Conservation (phyloP, 2,113 vertebrate species). For the Gobio gobio region DNA sequence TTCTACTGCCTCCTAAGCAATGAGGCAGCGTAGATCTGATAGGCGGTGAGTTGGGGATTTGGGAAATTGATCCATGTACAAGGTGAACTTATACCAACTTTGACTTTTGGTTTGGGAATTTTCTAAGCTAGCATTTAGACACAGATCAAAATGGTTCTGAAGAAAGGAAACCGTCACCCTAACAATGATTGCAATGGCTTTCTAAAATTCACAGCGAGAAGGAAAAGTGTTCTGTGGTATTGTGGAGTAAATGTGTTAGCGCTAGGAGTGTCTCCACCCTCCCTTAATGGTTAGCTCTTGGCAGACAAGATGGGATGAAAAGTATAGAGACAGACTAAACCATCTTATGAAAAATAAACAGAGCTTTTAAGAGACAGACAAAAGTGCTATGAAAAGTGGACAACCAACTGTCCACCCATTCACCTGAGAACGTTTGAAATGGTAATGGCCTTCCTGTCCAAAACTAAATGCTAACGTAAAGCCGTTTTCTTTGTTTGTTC, state of each 20-base stretch:
- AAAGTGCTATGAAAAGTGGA: conserved; percentile 25
- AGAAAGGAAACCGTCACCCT: conserved; percentile 68
- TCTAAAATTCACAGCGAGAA: conserved; percentile 64
- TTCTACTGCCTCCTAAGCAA: neutral
- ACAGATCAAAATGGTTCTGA: neutral
- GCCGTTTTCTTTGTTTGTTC: neutral
- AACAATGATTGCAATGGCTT: conserved; percentile 51
- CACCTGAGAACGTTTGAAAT: conserved; percentile 77
- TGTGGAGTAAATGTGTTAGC: conserved; percentile 65
- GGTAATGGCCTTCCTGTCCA: conserved; percentile 71
- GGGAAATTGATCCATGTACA: neutral
- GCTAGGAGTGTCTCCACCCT: conserved; percentile 62
- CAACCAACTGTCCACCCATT: conserved; percentile 42
- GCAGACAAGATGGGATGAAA: conserved; percentile 44
- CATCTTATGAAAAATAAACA: conserved; percentile 55
- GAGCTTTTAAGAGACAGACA: conserved; percentile 39
- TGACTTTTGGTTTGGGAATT: conserved; percentile 20
- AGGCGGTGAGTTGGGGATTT: conserved; percentile 22
- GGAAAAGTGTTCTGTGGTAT: conserved; percentile 60
- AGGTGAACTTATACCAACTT: neutral
- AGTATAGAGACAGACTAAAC: conserved; percentile 58
- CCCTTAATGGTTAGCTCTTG: conserved; percentile 54
- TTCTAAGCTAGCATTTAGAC: conserved; percentile 15
- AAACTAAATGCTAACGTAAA: conserved; percentile 66
- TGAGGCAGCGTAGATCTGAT: neutral